Conservation (phyloP, 2,113 vertebrate genomes). For the Corythaeola cristata region DNA sequence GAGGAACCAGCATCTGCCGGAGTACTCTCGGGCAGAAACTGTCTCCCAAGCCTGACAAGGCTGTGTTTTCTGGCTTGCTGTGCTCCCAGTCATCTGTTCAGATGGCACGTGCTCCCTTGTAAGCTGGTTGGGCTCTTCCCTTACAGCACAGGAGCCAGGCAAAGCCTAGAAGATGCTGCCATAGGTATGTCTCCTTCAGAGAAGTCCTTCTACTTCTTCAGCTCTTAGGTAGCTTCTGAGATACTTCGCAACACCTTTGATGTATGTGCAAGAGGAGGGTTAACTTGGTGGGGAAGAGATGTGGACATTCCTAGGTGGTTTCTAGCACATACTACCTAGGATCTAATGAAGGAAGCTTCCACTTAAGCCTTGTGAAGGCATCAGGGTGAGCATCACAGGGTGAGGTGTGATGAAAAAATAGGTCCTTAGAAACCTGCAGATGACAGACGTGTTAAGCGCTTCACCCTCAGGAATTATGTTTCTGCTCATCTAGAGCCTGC, state of each 20-base stretch:
- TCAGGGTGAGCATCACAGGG: not conserved
- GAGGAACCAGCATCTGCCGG: conserved; percentile 34
- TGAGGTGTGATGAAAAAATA: not conserved
- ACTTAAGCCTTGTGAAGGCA: not conserved
- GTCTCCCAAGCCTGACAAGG: not conserved
- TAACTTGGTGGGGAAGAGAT: not conserved
- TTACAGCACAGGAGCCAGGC: not conserved
- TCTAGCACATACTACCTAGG: accelerated
- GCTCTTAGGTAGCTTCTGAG: not conserved
- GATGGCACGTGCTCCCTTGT: not conserved
- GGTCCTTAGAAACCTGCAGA: not conserved
- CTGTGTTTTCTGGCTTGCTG: conserved; percentile 23
- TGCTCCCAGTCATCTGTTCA: conserved; percentile 46
- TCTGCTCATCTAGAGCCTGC: not conserved
- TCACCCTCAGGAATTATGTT: not conserved
- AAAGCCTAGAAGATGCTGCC: not conserved
- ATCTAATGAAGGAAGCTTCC: not conserved
- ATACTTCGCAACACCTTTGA: not conserved
- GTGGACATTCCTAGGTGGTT: not conserved
- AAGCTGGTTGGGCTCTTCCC: not conserved
- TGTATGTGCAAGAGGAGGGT: not conserved
- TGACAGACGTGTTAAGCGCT: not conserved
- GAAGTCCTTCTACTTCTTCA: not conserved
- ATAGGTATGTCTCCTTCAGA: not conserved
- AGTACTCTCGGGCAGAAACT: conserved; percentile 9